Conservation (phyloP, 2,888 invertebrate species). For the Drepana falcataria region DNA sequence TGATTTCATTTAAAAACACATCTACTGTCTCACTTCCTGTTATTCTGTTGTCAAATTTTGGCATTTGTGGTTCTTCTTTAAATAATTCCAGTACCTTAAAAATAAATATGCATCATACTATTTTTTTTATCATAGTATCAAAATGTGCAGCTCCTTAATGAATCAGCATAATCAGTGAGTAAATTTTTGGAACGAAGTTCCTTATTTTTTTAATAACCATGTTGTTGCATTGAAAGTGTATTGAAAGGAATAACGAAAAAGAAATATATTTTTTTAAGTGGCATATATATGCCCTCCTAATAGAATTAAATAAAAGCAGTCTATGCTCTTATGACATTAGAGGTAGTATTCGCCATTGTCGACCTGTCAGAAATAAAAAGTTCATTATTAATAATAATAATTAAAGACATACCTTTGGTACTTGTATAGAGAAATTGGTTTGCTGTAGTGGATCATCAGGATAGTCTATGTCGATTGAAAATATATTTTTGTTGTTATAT, state of each 20-base stretch:
- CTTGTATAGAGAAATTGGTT: slow-evolving; percentile 60
- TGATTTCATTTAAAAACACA: slow-evolving; percentile 90
- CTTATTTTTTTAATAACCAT: too few species aligned
- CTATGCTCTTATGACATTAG: too few species aligned
- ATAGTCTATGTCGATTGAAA: slow-evolving; percentile 57
- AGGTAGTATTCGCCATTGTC: too few species aligned
- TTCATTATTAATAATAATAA: too few species aligned
- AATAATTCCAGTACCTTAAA: slow-evolving; percentile 61
- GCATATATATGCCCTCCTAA: too few species aligned
- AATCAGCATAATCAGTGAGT: too few species aligned
- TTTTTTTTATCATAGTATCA: neutral
- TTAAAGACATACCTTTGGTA: slow-evolving; percentile 45
- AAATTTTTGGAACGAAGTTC: too few species aligned
- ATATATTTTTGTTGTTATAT: slow-evolving; percentile 61
- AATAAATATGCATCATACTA: neutral
- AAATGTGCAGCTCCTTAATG: neutral
- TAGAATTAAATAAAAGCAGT: too few species aligned
- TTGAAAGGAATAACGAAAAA: too few species aligned
- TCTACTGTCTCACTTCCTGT: slow-evolving; percentile 93
- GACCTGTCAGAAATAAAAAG: too few species aligned
- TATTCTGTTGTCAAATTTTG: slow-evolving; percentile 79
- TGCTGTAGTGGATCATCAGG: slow-evolving; percentile 70
- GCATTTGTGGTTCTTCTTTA: slow-evolving; percentile 35
- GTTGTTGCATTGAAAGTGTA: too few species aligned
- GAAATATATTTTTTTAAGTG: too few species aligned